A percentile compares a stretch with the other conserved stretches of the same genome.
phyloP scores from a whole-genome alignment of 2,888 invertebrate genomes.

The Zelleria hepariella region DNA sequence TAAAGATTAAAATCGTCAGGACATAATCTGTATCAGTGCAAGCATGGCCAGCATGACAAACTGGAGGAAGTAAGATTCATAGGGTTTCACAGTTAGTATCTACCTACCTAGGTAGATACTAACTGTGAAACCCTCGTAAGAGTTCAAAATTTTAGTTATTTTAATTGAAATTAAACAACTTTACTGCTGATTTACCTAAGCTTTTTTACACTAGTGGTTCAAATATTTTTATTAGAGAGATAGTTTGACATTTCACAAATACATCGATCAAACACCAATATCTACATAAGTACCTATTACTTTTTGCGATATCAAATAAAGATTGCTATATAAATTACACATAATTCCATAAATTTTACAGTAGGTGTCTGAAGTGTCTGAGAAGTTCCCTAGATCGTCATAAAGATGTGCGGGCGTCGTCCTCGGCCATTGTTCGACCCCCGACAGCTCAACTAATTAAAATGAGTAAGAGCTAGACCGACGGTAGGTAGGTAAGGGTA shows the following conservation, averaged over 20 bases:
- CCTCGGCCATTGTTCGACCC: background rate
- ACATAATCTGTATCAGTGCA: conserved; percentile 48
- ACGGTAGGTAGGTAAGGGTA: background rate
- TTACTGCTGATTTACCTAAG: too few species aligned
- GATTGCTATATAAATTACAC: background rate
- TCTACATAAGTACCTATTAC: background rate
- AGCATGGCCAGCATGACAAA: conserved; percentile 35
- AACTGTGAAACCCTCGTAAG: too few species aligned
- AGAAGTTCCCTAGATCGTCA: conserved; percentile 7
- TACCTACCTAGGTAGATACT: too few species aligned
- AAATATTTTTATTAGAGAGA: too few species aligned
- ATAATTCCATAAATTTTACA: conserved; percentile 10
- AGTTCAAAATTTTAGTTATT: too few species aligned
- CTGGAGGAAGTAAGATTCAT: background rate
- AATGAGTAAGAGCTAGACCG: conserved; percentile 35
- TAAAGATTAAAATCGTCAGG: conserved; percentile 40
- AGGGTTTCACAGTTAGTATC: background rate
- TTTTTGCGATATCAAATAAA: background rate
- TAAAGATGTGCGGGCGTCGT: conserved; percentile 3
- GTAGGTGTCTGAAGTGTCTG: conserved; percentile 1
- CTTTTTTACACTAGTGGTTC: too few species aligned
- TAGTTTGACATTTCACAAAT: background rate
- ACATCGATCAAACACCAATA: background rate
- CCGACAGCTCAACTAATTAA: conserved; percentile 32
- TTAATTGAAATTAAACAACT: too few species aligned